A percentile compares a stretch with the other conserved stretches of the same genome.
These are phyloP conservation scores for Acronicta leporina DNA, from an alignment of 2,888 invertebrate genomes.

Conservation along the genomic window DNA sequence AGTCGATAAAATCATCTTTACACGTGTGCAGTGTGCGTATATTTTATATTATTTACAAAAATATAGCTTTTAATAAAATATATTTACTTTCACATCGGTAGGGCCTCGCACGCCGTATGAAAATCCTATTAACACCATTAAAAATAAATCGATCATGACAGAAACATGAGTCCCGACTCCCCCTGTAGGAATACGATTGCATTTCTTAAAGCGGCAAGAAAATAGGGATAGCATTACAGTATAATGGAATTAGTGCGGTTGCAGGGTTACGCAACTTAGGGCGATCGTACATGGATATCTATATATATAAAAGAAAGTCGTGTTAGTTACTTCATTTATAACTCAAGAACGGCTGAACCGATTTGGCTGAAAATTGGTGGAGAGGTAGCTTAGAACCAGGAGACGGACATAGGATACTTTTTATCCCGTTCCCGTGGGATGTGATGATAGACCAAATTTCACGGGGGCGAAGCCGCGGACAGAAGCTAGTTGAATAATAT, in stretches of 20 bases:
- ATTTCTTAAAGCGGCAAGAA: conserved; percentile 50
- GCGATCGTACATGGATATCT: conserved; percentile 11
- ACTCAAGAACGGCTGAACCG: no score
- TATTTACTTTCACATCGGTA: conserved; percentile 44
- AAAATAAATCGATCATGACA: conserved; percentile 53
- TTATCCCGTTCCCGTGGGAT: no score
- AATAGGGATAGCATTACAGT: conserved; percentile 49
- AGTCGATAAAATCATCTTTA: conserved; percentile 11
- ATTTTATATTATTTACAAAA: no score
- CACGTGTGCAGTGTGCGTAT: background rate
- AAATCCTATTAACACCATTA: conserved; percentile 59
- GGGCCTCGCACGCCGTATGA: conserved; percentile 40
- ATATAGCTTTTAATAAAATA: no score
- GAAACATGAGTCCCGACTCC: conserved; percentile 36
- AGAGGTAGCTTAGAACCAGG: no score
- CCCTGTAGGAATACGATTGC: conserved; percentile 40
- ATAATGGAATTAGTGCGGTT: conserved; percentile 54
- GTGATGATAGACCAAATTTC: no score
- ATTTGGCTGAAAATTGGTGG: no score
- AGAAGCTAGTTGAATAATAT: conserved; percentile 44
- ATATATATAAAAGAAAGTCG: no score
- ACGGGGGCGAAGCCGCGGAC: no score
- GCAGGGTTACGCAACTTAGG: conserved; percentile 27
- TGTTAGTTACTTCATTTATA: no score
- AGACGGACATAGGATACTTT: no score